Conservation (phyloP, 2,888 invertebrate genomes). For the Apodemia zela region DNA sequence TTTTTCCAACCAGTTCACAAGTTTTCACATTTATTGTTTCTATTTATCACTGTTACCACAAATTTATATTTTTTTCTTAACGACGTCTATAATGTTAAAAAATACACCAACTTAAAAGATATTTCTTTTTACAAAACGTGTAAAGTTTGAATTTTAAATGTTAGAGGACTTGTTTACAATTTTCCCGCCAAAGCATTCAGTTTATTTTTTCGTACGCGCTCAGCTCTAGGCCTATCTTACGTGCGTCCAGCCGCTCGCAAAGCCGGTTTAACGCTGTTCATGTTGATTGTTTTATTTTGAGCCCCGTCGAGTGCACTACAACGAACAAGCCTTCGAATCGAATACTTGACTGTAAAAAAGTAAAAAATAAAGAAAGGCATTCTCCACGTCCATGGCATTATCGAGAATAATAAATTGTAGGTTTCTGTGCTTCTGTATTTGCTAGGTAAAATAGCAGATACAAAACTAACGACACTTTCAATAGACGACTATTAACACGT, state of each 20-base stretch:
- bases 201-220: constrained; percentile 36
- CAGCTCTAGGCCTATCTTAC: constrained; percentile 28
- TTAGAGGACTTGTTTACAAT: constrained; percentile 27
- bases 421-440: constrained; percentile 16
- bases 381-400: constrained; percentile 15
- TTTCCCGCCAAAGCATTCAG: constrained; percentile 58
- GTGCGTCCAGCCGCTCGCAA: constrained; percentile 62
- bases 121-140: neutral
- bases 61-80: too few species aligned
- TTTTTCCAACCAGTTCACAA: constrained; percentile 29
- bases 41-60: too few species aligned
- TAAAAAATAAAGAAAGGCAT: constrained; percentile 30
- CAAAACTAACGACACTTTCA: neutral
- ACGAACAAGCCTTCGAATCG: constrained; percentile 35
- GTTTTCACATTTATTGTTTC: too few species aligned
- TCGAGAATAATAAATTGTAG: constrained; percentile 17
- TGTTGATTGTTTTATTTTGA: constrained; percentile 72
- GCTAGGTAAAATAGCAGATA: neutral
- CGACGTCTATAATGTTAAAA: too few species aligned
- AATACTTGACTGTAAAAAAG: constrained; percentile 37
- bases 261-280: constrained; percentile 70
- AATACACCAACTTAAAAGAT: neutral
- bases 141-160: constrained; percentile 6
- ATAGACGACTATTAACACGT: neutral
- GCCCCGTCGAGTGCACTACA: constrained; percentile 43